phyloP scores from a whole-genome alignment of 2,888 invertebrate genomes.

The Loripinus fragilis region DNA sequence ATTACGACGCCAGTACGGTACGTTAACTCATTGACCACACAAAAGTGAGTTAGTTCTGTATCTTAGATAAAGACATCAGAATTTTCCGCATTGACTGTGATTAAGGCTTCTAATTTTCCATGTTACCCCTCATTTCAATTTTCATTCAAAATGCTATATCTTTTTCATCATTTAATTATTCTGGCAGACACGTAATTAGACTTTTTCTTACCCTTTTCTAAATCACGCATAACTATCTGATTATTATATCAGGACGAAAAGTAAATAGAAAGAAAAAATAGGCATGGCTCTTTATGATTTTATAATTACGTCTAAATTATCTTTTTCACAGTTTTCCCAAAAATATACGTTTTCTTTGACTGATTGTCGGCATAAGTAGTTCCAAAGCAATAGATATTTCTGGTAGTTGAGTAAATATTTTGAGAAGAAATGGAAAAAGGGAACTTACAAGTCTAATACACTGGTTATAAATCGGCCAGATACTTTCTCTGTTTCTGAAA shows the following conservation, averaged over 20 bases:
- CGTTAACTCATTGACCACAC: slow-evolving; percentile 10
- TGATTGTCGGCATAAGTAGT: background rate
- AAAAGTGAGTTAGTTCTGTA: background rate
- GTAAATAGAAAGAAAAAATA: slow-evolving; percentile 9
- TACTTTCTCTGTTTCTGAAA: too few species aligned
- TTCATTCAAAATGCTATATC: slow-evolving; percentile 13
- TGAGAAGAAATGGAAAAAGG: too few species aligned
- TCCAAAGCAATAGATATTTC: background rate
- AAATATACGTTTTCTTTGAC: slow-evolving; percentile 10
- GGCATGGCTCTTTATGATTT: slow-evolving; percentile 9
- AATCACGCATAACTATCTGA: slow-evolving; percentile 38
- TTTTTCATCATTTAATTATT: slow-evolving; percentile 20
- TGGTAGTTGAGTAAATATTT: too few species aligned
- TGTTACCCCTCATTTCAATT: slow-evolving; percentile 13
- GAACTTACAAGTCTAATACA: too few species aligned
- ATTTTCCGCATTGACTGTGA: slow-evolving; percentile 15
- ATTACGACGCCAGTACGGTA: too few species aligned
- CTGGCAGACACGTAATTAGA: slow-evolving; percentile 44
- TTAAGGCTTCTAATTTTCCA: slow-evolving; percentile 11
- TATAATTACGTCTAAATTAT: slow-evolving; percentile 8
- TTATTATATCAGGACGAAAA: slow-evolving; percentile 29
- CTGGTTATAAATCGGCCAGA: too few species aligned
- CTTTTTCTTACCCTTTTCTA: slow-evolving; percentile 29
- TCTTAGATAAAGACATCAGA: slow-evolving; percentile 7
- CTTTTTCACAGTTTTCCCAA: slow-evolving; percentile 9